Evolutionary conservation across 2,888 invertebrate species (phyloP), one percentile per base, ranked within the genome.

Genomic region (Parochlus steinenii): DNA sequence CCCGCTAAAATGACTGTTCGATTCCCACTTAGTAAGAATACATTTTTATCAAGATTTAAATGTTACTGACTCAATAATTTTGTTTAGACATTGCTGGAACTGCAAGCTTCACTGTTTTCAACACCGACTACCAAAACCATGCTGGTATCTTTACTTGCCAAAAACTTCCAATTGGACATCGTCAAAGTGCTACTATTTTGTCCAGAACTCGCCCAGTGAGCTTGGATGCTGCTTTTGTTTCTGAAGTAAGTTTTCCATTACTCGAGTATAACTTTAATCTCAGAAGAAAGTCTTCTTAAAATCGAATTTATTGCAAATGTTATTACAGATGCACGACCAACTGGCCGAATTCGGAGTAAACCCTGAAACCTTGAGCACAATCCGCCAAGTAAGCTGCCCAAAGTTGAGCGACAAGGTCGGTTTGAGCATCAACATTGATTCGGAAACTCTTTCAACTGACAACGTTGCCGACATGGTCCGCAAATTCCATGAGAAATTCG

Each of bases 1-100:
- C 74, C 77, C 1, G 79, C 68, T 1, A 68, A 68, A 43, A 81
- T 85, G 81, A 65, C 61, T 45, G 78, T 81, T 20, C 68, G 69
- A 44, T 85, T 82, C 52, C 82, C 83, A 12, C 57, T 82, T 12
- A 82, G 82, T 82, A n/a, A n/a, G n/a, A n/a, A n/a, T n/a, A n/a
- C n/a, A n/a, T n/a, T n/a, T n/a, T n/a, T n/a, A n/a, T n/a, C n/a
- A n/a, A n/a, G n/a, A n/a, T n/a, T n/a, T n/a, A n/a, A n/a, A n/a
- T n/a, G n/a, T n/a, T n/a, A n/a, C n/a, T n/a, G n/a, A n/a, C n/a
- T n/a, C n/a, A n/a, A n/a, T n/a, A n/a, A n/a, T n/a, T n/a, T n/a
- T n/a, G n/a, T n/a, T n/a, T n/a, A n/a, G 81, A 72, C 53, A 66
- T 79, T 12, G 76, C 75, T 1, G 82, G 82, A 1, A 70, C 71